Base-by-base conservation (phyloP, 1,140 invertebrate genomes). In the Hesperophylax magnus region DNA sequence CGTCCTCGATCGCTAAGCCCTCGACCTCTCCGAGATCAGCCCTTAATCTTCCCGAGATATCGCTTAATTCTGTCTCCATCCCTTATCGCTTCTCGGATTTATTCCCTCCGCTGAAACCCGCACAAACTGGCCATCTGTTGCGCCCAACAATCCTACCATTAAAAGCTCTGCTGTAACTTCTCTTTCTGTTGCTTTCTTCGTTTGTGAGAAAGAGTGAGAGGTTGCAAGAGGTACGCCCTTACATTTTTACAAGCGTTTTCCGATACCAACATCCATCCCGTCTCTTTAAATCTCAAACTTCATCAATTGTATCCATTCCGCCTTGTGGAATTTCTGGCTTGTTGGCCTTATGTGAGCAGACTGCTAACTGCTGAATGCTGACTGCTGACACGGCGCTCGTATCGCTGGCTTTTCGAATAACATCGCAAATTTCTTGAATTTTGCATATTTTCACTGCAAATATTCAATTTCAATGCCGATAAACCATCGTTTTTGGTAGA, bases 71-170 rank as follows among this genome's bases (percentile, higher is more conserved):
- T 22, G 60, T 24, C 24, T 58, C 60, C 31, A 39, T 20, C 65
- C 34, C 65, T 47, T 7, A 31, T 17, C n/a, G 15, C 17, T 34
- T 34, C 15, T 15, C 34, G 27, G 63, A 67, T 67, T 34, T 34
- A 67, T 67, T 67, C 31, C 58, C 27, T 69, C 31, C 31, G 20
- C 31, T 18, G 22, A 47, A 47, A 27, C 63, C 27, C 22, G 63
- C n/a, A 6, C 39, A 47, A 69, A 69, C 65, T 69, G 34, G 31
- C 65, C 65, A 69, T 39, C 65, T 69, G 65, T 69, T 69, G 65
- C 65, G 34, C 65, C 65, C 22, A 6, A 17, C 6, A 34, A 47
- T 3, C 39, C 39, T 47, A 11, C 39, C 39, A 14, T 6, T 6
- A 9, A 39, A 39, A 39, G 34, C 34, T 39, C 34, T 6, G 56